phyloP scores from a whole-genome alignment of 2,888 invertebrate genomes.

The Sesamia inferens region DNA sequence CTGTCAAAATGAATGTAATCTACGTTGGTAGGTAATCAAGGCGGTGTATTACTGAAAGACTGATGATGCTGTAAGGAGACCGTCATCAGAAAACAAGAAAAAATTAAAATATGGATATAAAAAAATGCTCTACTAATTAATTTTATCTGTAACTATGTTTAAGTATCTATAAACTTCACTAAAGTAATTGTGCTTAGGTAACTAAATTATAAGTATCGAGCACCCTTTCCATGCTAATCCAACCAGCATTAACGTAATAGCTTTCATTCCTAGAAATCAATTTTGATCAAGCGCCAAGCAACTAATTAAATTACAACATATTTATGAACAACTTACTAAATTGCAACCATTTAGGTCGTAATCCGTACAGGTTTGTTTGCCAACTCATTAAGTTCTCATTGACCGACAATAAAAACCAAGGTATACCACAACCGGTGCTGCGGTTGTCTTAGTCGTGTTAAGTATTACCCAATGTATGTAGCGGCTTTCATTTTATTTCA shows the following conservation, averaged over 20 bases:
- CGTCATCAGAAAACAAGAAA: not conserved
- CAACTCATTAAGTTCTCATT: slow-evolving; percentile 44
- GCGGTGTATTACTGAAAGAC: not conserved
- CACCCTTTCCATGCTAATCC: not conserved
- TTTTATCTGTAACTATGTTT: not conserved
- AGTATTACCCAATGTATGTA: slow-evolving; percentile 39
- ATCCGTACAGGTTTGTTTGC: slow-evolving; percentile 52
- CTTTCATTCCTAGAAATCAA: slow-evolving; percentile 14
- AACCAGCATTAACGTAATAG: not conserved
- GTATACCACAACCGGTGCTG: slow-evolving; percentile 41
- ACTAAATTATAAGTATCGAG: slow-evolving; percentile 1
- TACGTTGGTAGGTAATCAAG: not conserved
- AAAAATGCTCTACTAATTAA: not conserved
- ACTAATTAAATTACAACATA: slow-evolving; percentile 36
- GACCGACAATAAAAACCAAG: slow-evolving; percentile 57
- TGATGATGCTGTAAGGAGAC: not conserved
- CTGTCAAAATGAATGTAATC: not conserved
- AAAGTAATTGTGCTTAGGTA: not conserved
- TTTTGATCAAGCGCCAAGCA: slow-evolving; percentile 28
- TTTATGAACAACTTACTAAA: slow-evolving; percentile 27
- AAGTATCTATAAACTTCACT: not conserved
- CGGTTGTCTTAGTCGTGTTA: slow-evolving; percentile 36
- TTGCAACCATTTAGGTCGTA: slow-evolving; percentile 29
- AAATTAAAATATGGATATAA: not conserved
- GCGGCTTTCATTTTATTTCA: slow-evolving; percentile 43